Conservation (phyloP, 1,140 invertebrate species). For the Euura saliciscinereae region DNA sequence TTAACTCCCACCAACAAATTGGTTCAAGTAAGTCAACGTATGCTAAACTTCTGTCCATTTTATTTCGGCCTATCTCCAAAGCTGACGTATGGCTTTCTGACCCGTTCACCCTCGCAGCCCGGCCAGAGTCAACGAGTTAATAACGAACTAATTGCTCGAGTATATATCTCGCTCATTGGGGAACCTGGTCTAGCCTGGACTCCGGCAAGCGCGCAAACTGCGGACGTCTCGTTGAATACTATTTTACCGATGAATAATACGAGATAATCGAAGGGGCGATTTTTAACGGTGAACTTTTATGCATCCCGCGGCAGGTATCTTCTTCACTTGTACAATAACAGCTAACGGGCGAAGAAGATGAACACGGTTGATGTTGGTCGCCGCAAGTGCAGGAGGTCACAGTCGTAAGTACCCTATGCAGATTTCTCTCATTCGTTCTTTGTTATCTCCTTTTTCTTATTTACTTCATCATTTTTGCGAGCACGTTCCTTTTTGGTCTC, state of each 20-base stretch:
- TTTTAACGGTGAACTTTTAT: too few relatives aligned
- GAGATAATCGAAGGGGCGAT: too few relatives aligned
- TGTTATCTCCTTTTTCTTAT: not conserved
- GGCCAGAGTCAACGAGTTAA: not conserved
- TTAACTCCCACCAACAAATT: slow-evolving; percentile 7
- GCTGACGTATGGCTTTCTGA: not conserved
- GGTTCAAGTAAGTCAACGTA: slow-evolving; percentile 7
- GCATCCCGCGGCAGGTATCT: not conserved
- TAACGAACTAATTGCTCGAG: not conserved
- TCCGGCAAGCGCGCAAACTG: too few relatives aligned
- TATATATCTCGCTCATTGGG: too few relatives aligned
- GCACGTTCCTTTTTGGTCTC: not conserved
- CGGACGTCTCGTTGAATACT: too few relatives aligned
- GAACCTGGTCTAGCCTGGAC: too few relatives aligned
- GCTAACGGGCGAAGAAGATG: not conserved
- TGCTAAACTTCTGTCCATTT: slow-evolving; percentile 5
- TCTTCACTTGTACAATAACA: not conserved
- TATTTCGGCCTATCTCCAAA: not conserved
- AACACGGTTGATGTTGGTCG: not conserved
- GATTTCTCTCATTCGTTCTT: not conserved
- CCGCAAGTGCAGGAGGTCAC: slow-evolving; percentile 1
- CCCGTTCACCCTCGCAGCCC: not conserved
- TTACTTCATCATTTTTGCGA: not conserved
- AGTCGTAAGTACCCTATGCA: not conserved
- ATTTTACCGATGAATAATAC: too few relatives aligned